Evolutionary conservation across 2,888 invertebrate species (phyloP).

Genomic region (Strigamia crassipes): DNA sequence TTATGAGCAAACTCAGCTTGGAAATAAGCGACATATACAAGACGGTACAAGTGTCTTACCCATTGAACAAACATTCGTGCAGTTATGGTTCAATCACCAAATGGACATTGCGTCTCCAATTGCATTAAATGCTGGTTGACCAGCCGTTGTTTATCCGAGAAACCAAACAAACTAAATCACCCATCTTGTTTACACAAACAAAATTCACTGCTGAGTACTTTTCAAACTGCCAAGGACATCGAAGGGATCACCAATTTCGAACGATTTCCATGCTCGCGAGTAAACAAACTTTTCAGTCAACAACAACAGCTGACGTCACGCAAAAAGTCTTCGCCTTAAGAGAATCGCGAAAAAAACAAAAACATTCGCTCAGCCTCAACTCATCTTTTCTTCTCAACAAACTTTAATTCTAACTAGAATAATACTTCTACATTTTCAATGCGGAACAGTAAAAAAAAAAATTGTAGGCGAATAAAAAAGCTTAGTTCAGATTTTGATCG

Average conservation of each 20-base stretch:
- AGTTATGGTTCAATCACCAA: constrained; percentile 22
- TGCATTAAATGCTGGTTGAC: constrained; percentile 9
- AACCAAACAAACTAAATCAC: constrained; percentile 29
- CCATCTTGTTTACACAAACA: constrained; percentile 25
- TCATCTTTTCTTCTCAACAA: not conserved
- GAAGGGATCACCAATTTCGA: not conserved
- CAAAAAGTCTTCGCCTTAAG: not conserved
- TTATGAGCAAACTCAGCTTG: constrained; percentile 22
- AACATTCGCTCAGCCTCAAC: not conserved
- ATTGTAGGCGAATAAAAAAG: not conserved
- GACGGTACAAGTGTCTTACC: not conserved
- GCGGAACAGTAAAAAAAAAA: not conserved
- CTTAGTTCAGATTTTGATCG: not conserved
- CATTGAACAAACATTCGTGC: not conserved
- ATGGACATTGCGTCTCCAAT: constrained; percentile 23
- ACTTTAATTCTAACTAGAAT: not conserved
- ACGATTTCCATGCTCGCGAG: not conserved
- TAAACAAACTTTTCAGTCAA: constrained; percentile 34
- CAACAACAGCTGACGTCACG: constrained; percentile 35
- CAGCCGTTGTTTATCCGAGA: constrained; percentile 8
- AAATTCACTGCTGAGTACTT: constrained; percentile 37
- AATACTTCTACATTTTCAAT: not conserved
- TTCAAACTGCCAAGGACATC: constrained; percentile 25
- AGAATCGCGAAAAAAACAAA: not conserved
- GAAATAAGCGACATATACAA: not conserved